These are phyloP conservation scores for Lamellibrachia luymesi DNA, from an alignment of 1,140 invertebrate species.

Conservation along the genomic window DNA sequence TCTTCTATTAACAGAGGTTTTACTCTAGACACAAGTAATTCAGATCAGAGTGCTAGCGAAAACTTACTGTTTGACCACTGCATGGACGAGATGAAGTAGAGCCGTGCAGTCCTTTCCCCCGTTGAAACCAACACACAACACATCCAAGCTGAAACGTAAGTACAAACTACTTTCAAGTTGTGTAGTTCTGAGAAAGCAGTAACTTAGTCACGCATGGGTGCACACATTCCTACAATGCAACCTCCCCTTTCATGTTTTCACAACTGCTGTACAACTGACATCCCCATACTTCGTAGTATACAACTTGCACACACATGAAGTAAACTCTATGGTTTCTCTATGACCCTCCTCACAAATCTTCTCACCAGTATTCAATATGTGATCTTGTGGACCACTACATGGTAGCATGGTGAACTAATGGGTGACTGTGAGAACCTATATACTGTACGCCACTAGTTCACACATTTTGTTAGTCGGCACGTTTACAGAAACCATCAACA, in stretches of 20 bases:
- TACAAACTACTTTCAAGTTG: not conserved
- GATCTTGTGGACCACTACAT: no score
- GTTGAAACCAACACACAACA: slow-evolving; percentile 89
- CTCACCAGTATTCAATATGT: no score
- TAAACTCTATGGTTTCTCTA: no score
- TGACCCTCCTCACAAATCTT: no score
- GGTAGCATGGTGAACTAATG: no score
- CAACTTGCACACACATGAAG: not conserved
- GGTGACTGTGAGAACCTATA: no score
- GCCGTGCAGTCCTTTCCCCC: slow-evolving; percentile 97
- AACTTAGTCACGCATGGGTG: not conserved
- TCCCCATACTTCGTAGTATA: not conserved
- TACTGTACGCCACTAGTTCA: not conserved
- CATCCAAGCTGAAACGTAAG: slow-evolving; percentile 56
- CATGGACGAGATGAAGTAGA: slow-evolving; percentile 74
- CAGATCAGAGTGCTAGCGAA: not conserved
- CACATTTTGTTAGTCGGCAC: not conserved
- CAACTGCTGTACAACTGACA: not conserved
- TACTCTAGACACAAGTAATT: slow-evolving; percentile 1
- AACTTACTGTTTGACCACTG: slow-evolving; percentile 57
- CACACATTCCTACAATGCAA: not conserved
- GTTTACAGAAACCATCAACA: not conserved
- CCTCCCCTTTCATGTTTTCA: not conserved
- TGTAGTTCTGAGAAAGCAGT: not conserved
- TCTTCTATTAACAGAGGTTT: not conserved